A percentile compares a stretch with the other conserved stretches of the same genome.
These are phyloP conservation scores for Brachyptera putata DNA, from an alignment of 2,888 invertebrate genomes.

Conservation along the genomic window DNA sequence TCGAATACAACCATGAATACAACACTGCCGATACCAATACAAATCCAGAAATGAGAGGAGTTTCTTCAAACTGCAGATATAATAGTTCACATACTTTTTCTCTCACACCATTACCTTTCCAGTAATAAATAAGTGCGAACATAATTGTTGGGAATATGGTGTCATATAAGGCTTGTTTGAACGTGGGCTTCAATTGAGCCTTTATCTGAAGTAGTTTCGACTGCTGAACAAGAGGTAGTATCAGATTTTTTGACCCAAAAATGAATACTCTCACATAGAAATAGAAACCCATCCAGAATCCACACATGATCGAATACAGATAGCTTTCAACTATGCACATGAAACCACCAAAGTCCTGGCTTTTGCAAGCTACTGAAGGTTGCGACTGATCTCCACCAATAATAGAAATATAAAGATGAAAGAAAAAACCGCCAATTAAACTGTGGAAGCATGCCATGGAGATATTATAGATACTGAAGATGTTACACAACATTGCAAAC, in stretches of 20 bases:
- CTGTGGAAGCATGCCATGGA: slow-evolving; percentile 56
- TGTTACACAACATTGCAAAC: slow-evolving; percentile 59
- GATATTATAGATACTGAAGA: slow-evolving; percentile 58
- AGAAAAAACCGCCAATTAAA: slow-evolving; percentile 60
- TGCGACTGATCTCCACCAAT: slow-evolving; percentile 56
- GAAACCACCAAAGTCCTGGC: slow-evolving; percentile 31
- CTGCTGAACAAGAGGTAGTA: slow-evolving; percentile 67
- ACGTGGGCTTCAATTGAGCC: slow-evolving; percentile 51
- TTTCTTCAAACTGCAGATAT: slow-evolving; percentile 51
- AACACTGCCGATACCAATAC: slow-evolving; percentile 53
- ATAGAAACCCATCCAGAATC: slow-evolving; percentile 62
- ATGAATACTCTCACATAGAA: slow-evolving; percentile 57
- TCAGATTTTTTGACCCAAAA: slow-evolving; percentile 52
- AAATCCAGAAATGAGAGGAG: slow-evolving; percentile 49
- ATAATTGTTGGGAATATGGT: slow-evolving; percentile 60
- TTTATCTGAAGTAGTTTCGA: slow-evolving; percentile 65
- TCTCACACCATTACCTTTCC: slow-evolving; percentile 56
- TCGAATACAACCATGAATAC: slow-evolving; percentile 64
- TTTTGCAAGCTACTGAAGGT: slow-evolving; percentile 49
- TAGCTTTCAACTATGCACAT: slow-evolving; percentile 63
- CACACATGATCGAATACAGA: slow-evolving; percentile 62
- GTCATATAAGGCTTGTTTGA: slow-evolving; percentile 55
- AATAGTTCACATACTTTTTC: slow-evolving; percentile 52
- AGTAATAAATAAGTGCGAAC: slow-evolving; percentile 58
- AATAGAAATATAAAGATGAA: slow-evolving; percentile 65